Percentiles rank a stretch among this genome's conserved stretches.
Evolutionary conservation across 2,797 vertebrate species (phyloP).

Genomic region (Poecilia gillii): DNA sequence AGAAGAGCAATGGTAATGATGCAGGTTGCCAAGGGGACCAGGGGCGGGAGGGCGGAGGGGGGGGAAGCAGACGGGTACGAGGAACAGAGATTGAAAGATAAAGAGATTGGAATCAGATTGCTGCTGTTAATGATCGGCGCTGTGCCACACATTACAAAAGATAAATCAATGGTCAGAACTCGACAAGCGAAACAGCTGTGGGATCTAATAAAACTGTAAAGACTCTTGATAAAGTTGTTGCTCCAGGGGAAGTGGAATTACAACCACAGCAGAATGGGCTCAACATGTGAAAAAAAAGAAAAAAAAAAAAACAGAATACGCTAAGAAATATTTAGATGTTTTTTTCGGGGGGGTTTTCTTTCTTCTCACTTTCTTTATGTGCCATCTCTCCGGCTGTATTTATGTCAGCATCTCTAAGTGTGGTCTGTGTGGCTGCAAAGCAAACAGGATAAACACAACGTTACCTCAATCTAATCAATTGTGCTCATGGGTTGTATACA

Average conservation of each 20-base stretch:
- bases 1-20: conserved; percentile 64
- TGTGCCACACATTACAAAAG: conserved; percentile 35
- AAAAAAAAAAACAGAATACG: no score
- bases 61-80: conserved; percentile 54
- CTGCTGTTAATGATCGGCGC: conserved; percentile 55
- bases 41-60: conserved; percentile 15
- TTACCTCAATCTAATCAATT: conserved; percentile 51
- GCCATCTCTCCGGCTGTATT: not conserved
- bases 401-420: not conserved
- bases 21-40: conserved; percentile 79
- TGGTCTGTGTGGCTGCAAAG: conserved; percentile 4
- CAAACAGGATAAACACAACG: conserved; percentile 33
- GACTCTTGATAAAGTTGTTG: conserved; percentile 29
- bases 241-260: not conserved
- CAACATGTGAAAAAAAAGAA: not conserved
- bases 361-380: not conserved
- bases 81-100: conserved; percentile 73
- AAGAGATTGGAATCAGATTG: conserved; percentile 68
- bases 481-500: conserved; percentile 50
- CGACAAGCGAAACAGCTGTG: not conserved
- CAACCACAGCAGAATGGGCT: not conserved
- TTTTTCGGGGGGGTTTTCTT: not conserved
- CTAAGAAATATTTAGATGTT: not conserved
- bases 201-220: conserved; percentile 24
- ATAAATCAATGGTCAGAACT: conserved; percentile 13